phyloP scores from a whole-genome alignment of 2,113 vertebrate genomes.

The Laticauda colubrina region DNA sequence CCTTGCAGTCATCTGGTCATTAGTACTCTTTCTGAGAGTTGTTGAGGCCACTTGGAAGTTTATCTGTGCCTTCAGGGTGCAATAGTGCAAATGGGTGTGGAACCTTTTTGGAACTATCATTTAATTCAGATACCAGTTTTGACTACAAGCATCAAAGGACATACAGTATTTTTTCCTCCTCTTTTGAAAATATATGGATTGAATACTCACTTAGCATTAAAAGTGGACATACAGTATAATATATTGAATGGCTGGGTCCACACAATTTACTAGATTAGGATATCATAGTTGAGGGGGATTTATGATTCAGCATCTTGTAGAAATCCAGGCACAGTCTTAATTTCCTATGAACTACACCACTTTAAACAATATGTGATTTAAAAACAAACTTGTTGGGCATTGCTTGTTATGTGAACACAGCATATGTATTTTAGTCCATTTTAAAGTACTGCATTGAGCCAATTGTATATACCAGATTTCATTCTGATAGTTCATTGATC shows the following conservation, averaged over 20 bases:
- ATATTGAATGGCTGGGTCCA: neutral
- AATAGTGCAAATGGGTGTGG: neutral
- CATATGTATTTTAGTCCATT: neutral
- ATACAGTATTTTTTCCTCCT: neutral
- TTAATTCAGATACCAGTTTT: neutral
- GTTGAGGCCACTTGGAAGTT: neutral
- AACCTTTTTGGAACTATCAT: neutral
- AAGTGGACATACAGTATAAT: neutral
- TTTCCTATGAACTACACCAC: neutral
- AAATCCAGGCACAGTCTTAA: neutral
- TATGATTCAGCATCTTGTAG: neutral
- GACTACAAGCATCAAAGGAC: neutral
- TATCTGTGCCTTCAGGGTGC: neutral
- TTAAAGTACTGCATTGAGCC: neutral
- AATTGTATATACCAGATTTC: neutral
- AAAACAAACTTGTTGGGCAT: neutral
- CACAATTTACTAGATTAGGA: neutral
- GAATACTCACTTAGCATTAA: neutral
- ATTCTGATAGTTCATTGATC: neutral
- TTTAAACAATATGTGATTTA: neutral
- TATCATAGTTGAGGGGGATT: neutral
- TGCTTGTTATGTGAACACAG: neutral
- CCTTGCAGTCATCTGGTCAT: neutral
- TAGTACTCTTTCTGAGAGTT: neutral
- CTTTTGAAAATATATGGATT: neutral